Conservation (phyloP, 2,888 invertebrate genomes). For the Fragum sueziense region DNA sequence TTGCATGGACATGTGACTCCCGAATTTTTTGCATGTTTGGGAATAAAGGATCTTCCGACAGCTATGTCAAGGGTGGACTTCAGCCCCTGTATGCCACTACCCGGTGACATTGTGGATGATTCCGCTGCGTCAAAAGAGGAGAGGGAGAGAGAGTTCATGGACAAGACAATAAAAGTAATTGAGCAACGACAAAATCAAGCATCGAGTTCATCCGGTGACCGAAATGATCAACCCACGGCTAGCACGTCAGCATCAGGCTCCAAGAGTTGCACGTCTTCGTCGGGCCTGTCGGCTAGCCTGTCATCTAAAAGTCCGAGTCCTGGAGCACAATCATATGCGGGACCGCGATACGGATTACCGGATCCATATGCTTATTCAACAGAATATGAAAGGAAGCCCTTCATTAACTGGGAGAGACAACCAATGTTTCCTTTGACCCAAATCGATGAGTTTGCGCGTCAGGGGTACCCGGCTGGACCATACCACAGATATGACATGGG, state of each 20-base stretch:
- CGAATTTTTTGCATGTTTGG: background rate
- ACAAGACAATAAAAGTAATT: background rate
- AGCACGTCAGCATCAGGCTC: background rate
- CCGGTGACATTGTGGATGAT: background rate
- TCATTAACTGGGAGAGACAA: background rate
- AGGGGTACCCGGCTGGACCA: background rate
- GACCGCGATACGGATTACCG: background rate
- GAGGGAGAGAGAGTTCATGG: constrained; percentile 2
- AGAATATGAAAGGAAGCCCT: background rate
- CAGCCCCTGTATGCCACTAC: background rate
- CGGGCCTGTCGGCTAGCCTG: background rate
- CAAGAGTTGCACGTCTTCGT: background rate
- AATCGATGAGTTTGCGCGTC: constrained; percentile 2
- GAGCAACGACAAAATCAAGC: background rate
- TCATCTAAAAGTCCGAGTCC: background rate
- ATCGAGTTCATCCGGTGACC: background rate
- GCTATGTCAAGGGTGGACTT: constrained; percentile 1
- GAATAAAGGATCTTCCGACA: constrained; percentile 1
- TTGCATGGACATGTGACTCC: background rate
- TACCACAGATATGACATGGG: background rate
- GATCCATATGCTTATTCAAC: background rate
- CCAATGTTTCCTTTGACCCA: constrained; percentile 2
- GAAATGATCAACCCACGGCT: background rate
- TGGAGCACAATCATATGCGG: background rate
- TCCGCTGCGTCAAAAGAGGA: background rate